These are phyloP conservation scores for Catamblyrhynchus diadema DNA, from an alignment of 2,797 vertebrate genomes.

Conservation along the genomic window DNA sequence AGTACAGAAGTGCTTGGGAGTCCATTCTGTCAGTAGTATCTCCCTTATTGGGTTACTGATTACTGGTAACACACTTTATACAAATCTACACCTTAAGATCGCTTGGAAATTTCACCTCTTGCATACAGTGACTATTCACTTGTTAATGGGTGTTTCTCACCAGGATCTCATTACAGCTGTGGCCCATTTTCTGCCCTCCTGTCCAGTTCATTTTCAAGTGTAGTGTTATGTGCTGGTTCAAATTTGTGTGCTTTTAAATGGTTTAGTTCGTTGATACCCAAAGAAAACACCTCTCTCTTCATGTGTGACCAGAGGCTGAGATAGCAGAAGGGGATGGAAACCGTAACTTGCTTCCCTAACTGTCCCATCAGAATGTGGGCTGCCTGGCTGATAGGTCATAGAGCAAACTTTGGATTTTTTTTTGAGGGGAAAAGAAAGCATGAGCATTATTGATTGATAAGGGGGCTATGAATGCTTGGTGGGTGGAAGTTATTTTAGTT, in stretches of 20 bases:
- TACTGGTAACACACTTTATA: not conserved
- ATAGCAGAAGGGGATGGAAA: not conserved
- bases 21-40: conserved; percentile 34
- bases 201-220: conserved; percentile 41
- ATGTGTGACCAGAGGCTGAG: not conserved
- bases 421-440: not conserved
- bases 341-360: not conserved
- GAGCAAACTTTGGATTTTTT: not conserved
- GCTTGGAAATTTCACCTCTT: conserved; percentile 44
- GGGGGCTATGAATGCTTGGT: not conserved
- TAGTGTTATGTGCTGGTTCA: not conserved
- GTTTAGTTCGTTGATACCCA: not conserved
- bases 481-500: not conserved
- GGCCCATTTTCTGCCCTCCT: conserved; percentile 34
- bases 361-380: not conserved
- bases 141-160: conserved; percentile 61
- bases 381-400: not conserved
- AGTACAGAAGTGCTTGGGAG: conserved; percentile 31
- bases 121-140: conserved; percentile 36
- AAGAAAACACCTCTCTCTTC: conserved; percentile 13
- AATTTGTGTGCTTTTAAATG: conserved; percentile 10
- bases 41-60: conserved; percentile 42
- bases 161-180: conserved; percentile 47
- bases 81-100: conserved; percentile 6
- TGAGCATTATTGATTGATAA: not conserved